Evolutionary conservation across 2,113 vertebrate species (phyloP), one percentile per base, ranked within the genome.

Genomic region (Indicator indicator): DNA sequence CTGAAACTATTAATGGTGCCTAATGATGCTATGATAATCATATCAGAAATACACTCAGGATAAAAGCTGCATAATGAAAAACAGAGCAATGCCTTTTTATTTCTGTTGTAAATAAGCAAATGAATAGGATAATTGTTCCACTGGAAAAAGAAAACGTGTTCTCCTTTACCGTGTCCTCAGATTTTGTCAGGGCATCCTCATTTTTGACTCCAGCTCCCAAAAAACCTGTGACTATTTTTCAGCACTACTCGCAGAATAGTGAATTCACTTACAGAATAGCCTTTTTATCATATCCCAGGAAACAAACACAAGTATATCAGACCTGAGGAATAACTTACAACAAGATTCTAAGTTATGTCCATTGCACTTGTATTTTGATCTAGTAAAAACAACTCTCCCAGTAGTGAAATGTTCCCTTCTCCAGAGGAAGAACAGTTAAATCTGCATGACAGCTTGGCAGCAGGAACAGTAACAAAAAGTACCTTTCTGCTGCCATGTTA

Each of bases 401-500:
- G 82, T 60, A 88, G 64, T 79, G 88, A 86, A 93, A 55, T 38
- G 42, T 95, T 97, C 86, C 62, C 67, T 93, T 95, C 88, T 93
- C 90, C 67, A 88, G 92, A 94, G 79, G 36, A 77, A 95, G 88
- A 97, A 93, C 93, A 93, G 92, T 94, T 88, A 68, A 75, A 89
- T 90, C 74, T 92, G 86, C 19, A 60, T 17, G 90, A 95, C 79
- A 93, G 90, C 48, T 92, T 95, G 93, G 95, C 95, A 96, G 67
- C 76, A 95, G 72, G 71, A 88, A 90, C n/a, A 89, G 88, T 93
- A 90, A 93, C 90, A 97, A 94, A 92, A 94, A 94, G 90, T 97
- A 96, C 95, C 91, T 90, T 94, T 93, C 83, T 93, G 26, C 54
- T 94, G 93, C 88, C 55, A 91, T 72, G 73, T 77, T 88, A 78